Percentiles rank a stretch among this genome's conserved stretches.
phyloP scores from a whole-genome alignment of 2,888 invertebrate genomes.

The Aethes cnicana region DNA sequence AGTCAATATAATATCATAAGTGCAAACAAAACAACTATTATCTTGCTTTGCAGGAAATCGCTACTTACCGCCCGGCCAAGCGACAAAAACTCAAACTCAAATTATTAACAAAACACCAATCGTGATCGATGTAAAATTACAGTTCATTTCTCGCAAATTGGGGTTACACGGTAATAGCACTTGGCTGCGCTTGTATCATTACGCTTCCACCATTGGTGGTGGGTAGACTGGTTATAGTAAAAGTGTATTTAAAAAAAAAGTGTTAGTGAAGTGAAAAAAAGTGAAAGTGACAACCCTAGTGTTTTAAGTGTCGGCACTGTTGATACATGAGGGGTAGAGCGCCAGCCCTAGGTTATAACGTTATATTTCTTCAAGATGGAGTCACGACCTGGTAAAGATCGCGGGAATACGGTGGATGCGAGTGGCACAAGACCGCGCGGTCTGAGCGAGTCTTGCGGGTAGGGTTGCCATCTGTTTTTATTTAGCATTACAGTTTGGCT shows the following conservation, averaged over 20 bases:
- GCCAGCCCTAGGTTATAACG: no score
- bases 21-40: neutral
- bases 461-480: no score
- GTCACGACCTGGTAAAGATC: no score
- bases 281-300: neutral
- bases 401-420: no score
- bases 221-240: slow-evolving; percentile 44
- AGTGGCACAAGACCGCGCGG: no score
- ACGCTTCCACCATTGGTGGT: slow-evolving; percentile 43
- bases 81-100: slow-evolving; percentile 18
- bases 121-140: slow-evolving; percentile 50
- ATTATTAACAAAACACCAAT: slow-evolving; percentile 23
- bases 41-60: neutral
- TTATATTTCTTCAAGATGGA: no score
- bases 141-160: slow-evolving; percentile 53
- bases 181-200: slow-evolving; percentile 54
- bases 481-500: no score
- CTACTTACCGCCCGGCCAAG: slow-evolving; percentile 9
- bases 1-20: no score
- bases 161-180: slow-evolving; percentile 49
- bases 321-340: no score
- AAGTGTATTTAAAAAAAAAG: slow-evolving; percentile 18
- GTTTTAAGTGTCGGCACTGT: no score
- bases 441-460: no score
- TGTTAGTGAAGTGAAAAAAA: neutral